phyloP scores from a whole-genome alignment of 2,797 vertebrate genomes.

The Denticeps clupeoides region DNA sequence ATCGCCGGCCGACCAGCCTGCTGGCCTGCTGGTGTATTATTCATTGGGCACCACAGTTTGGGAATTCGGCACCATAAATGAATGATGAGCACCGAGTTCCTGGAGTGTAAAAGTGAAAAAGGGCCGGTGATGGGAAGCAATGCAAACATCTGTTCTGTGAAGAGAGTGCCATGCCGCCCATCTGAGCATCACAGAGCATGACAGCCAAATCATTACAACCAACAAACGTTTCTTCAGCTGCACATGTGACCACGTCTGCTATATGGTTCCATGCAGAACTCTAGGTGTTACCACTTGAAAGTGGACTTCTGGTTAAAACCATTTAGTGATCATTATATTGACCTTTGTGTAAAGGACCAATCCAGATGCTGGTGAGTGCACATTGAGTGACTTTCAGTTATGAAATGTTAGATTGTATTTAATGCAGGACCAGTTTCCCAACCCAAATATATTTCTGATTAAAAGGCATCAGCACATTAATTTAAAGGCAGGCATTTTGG shows the following conservation, averaged over 20 bases:
- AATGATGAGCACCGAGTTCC: conserved; percentile 3
- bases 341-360: too few species aligned
- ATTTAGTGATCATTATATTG: too few species aligned
- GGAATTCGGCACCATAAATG: background rate
- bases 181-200: conserved; percentile 1
- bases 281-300: too few species aligned
- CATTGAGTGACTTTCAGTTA: too few species aligned
- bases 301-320: too few species aligned
- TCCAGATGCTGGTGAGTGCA: too few species aligned
- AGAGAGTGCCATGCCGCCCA: background rate
- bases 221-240: too few species aligned
- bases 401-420: too few species aligned
- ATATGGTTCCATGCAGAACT: too few species aligned
- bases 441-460: background rate
- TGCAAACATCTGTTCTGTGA: background rate
- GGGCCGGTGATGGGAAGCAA: conserved; percentile 1
- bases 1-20: background rate
- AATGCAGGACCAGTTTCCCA: background rate
- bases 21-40: background rate
- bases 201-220: too few species aligned
- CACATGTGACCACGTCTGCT: too few species aligned
- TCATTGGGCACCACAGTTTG: background rate
- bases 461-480: background rate
- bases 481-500: background rate
- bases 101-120: background rate